Evolutionary conservation across 2,888 invertebrate genomes (phyloP).

Genomic region (Zonitis immaculata): DNA sequence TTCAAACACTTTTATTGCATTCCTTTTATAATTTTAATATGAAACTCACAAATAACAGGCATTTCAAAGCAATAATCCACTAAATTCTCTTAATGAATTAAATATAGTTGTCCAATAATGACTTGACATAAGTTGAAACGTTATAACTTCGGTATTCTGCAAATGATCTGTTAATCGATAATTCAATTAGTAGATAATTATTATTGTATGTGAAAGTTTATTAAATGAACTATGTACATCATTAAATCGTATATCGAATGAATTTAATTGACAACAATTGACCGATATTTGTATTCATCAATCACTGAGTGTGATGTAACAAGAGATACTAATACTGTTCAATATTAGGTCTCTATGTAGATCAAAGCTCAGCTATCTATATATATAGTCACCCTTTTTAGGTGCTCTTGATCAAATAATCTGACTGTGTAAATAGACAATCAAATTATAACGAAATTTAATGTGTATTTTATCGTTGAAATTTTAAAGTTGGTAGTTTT

Average conservation of each 20-base stretch:
- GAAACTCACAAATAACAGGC: no score
- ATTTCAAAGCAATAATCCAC: no score
- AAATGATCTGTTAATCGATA: not conserved
- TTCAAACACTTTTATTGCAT: conserved; percentile 16
- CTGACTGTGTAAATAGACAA: not conserved
- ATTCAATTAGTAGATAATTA: not conserved
- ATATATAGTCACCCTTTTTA: not conserved
- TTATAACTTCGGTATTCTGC: not conserved
- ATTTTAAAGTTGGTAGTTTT: not conserved
- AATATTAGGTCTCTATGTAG: not conserved
- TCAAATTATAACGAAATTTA: not conserved
- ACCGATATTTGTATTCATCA: conserved; percentile 10
- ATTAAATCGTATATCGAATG: not conserved
- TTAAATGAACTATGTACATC: not conserved
- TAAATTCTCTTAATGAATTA: no score
- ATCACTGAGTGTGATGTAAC: conserved; percentile 6
- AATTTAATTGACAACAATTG: not conserved
- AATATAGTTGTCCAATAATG: no score
- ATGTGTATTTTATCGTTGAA: not conserved
- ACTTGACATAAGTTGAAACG: no score
- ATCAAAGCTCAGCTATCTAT: not conserved
- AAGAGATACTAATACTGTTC: conserved; percentile 5
- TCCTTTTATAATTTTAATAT: not conserved
- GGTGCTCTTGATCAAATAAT: not conserved
- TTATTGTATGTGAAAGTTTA: not conserved